These are phyloP conservation scores for Clarias laeviceps DNA, from an alignment of 2,797 vertebrate species.

Conservation along the genomic window DNA sequence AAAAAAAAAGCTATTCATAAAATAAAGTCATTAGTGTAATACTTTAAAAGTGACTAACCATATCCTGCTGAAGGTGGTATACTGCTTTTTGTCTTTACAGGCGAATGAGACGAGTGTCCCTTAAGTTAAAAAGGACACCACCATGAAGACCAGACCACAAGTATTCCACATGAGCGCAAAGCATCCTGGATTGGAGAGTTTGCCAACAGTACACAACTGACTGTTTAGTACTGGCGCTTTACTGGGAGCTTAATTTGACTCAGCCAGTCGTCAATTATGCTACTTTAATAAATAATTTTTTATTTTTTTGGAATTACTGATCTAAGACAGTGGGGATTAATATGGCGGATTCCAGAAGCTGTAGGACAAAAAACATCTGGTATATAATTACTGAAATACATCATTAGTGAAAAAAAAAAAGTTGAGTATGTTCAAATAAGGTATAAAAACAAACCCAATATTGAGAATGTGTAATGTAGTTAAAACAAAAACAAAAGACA, in stretches of 20 bases:
- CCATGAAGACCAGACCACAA: slow-evolving; percentile 4
- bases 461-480: slow-evolving; percentile 50
- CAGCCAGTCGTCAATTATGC: slow-evolving; percentile 20
- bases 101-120: background rate
- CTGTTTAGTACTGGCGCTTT: background rate
- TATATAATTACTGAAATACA: slow-evolving; percentile 39
- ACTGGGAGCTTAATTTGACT: background rate
- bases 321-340: slow-evolving; percentile 28
- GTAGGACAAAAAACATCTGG: slow-evolving; percentile 18
- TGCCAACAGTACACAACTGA: background rate
- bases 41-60: slow-evolving; percentile 46
- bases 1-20: slow-evolving; percentile 34
- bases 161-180: slow-evolving; percentile 1
- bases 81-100: slow-evolving; percentile 34
- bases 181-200: slow-evolving; percentile 7
- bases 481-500: slow-evolving; percentile 50
- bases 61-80: slow-evolving; percentile 26
- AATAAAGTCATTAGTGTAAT: slow-evolving; percentile 54
- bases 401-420: slow-evolving; percentile 20
- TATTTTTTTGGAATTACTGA: background rate
- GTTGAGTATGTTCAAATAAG: slow-evolving; percentile 40
- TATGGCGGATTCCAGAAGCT: slow-evolving; percentile 36
- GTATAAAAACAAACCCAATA: slow-evolving; percentile 54
- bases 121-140: background rate
- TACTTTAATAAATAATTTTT: slow-evolving; percentile 32